Evolutionary conservation across 2,113 vertebrate species (phyloP).

Genomic region (Ameiurus melas): DNA sequence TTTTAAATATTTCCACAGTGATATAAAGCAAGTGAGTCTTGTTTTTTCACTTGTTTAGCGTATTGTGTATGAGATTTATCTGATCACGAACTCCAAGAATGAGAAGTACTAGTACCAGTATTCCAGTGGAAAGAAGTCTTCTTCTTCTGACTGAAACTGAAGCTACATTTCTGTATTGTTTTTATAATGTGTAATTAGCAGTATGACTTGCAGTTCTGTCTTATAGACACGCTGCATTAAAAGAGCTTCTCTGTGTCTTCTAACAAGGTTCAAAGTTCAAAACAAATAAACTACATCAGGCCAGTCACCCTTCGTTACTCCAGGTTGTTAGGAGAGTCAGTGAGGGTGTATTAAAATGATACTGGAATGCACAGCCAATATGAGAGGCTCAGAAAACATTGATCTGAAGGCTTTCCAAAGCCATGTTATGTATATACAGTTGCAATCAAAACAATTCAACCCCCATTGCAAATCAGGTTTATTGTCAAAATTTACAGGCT

Average conservation of each 20-base stretch:
- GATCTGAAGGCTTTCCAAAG: constrained; percentile 2
- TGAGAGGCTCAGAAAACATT: constrained; percentile 4
- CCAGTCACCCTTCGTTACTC: too few species aligned
- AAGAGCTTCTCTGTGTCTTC: background rate
- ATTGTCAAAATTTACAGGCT: too few species aligned
- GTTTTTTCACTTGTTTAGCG: background rate
- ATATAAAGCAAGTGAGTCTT: background rate
- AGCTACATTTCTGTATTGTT: background rate
- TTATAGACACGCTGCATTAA: background rate
- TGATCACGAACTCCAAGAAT: background rate
- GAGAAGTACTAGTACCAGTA: background rate
- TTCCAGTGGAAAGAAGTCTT: background rate
- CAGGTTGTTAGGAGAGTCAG: background rate
- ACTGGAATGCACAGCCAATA: background rate
- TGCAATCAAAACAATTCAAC: too few species aligned
- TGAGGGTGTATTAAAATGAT: background rate
- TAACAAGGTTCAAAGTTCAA: background rate
- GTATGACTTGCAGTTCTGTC: background rate
- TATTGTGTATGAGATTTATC: background rate
- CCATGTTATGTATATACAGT: background rate
- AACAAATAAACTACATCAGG: background rate
- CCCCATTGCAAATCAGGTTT: too few species aligned
- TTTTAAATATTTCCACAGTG: background rate
- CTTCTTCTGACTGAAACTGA: background rate
- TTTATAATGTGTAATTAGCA: background rate